Evolutionary conservation across 2,797 vertebrate species (phyloP).

Genomic region (Linurgus olivaceus): DNA sequence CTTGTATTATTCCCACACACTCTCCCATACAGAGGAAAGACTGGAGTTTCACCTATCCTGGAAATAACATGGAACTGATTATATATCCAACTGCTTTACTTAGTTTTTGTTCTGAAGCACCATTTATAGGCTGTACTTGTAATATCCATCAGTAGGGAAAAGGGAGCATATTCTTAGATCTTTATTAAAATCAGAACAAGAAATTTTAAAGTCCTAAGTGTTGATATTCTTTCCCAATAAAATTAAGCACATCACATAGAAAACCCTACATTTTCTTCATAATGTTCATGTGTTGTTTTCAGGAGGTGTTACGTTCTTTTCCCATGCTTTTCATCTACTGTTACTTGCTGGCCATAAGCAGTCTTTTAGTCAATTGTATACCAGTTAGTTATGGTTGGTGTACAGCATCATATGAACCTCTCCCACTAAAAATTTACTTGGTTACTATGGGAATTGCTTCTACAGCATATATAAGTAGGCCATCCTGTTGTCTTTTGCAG

Average conservation of each 20-base stretch:
- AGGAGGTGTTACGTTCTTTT: not conserved
- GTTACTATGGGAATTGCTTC: not conserved
- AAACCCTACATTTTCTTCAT: not conserved
- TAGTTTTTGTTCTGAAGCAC: not conserved
- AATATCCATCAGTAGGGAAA: not conserved
- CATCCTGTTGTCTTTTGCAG: not conserved
- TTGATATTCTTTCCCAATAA: not conserved
- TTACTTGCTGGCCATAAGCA: not conserved
- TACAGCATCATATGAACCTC: not conserved
- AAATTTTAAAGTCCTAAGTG: not conserved
- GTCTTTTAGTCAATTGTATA: not conserved
- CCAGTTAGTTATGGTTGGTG: not conserved
- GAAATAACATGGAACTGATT: not conserved
- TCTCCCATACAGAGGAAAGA: not conserved
- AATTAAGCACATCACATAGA: not conserved
- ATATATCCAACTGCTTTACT: not conserved
- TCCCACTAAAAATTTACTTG: not conserved
- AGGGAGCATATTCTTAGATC: not conserved
- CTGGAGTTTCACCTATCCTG: not conserved
- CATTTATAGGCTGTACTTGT: not conserved
- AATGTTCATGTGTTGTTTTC: not conserved
- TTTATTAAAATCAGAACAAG: not conserved
- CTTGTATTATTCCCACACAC: not conserved
- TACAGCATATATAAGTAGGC: not conserved
- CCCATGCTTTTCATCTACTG: not conserved